Base-by-base conservation (phyloP, 1,140 invertebrate species). In the Venustaconcha ellipsiformis region DNA sequence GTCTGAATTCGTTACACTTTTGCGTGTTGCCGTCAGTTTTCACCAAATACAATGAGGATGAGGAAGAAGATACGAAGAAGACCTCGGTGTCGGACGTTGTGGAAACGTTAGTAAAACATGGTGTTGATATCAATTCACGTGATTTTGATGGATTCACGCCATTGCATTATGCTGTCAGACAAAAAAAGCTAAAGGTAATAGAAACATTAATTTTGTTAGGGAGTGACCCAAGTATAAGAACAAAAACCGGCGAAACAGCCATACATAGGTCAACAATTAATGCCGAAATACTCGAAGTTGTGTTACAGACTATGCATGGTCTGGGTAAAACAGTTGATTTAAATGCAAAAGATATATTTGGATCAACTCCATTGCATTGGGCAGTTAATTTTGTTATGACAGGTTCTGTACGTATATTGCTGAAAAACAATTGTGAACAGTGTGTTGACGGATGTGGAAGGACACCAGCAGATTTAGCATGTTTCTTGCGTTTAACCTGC, bases 341-440 rank as follows among this genome's bases (percentile, higher is more conserved):
- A 37, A 74, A 74, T 48, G 58, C 62, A 14, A 37, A 26, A 26
- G 72, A 74, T 56, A 56, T 37, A 11, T 74, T 59, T 56, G 72
- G 72, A 26, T 74, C 72, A 37, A 67, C 72, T 20, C n/a, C 72
- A 8, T 37, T 68, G 23, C 72, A 74, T 58, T 74, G 72, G 72
- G 72, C 72, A 5, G 55, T 74, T n/a, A 67, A 62, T 62, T 74
- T 57, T 63, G n/a, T 30, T 64, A 37, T 67, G 20, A 20, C 8
- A n/a, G 18, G n/a, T 18, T 55, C 26, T n/a, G 20, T 63, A 11
- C 17, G 62, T n/a, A 14, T 15, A 58, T n/a, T 74, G 14, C 59
- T 74, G 18, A n/a, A 74, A 68, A 20, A 17, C 30, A 66, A 66
- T 55, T 37, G 20, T 15, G 71, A 73, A 37, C 3, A 18, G 12